Percentiles rank a stretch among this genome's conserved stretches.
Conservation (phyloP, 1,140 invertebrate species). For the Dysdera silvatica region DNA sequence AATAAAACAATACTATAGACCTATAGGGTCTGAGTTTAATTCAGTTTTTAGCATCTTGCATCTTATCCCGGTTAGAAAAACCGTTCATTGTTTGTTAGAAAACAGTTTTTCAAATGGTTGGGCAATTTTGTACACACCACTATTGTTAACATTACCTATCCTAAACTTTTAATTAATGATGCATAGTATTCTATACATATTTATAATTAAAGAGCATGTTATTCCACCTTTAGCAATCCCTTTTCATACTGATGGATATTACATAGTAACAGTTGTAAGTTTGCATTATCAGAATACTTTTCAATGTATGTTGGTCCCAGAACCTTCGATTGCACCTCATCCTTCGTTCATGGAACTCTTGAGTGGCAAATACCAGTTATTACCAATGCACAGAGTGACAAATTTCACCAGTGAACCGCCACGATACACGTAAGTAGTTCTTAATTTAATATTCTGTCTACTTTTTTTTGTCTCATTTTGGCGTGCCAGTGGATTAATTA, state of each 20-base stretch:
- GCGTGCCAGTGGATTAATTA: too few species aligned
- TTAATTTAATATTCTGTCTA: not conserved
- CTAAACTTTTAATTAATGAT: not conserved
- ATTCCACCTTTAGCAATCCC: slow-evolving; percentile 11
- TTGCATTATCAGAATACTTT: slow-evolving; percentile 18
- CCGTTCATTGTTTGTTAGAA: too few species aligned
- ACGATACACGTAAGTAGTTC: slow-evolving; percentile 18
- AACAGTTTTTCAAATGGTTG: not conserved
- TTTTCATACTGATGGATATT: slow-evolving; percentile 17
- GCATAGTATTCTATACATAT: not conserved
- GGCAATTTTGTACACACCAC: not conserved
- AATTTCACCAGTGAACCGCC: slow-evolving; percentile 12
- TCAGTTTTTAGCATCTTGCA: too few species aligned
- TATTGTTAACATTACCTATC: not conserved
- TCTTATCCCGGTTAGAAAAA: too few species aligned
- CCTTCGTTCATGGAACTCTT: slow-evolving; percentile 13
- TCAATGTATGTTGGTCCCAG: slow-evolving; percentile 18
- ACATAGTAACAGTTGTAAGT: slow-evolving; percentile 21
- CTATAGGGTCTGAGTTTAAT: too few species aligned
- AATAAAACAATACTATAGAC: too few species aligned
- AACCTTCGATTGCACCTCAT: slow-evolving; percentile 20
- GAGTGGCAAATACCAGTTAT: slow-evolving; percentile 5
- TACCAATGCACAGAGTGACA: not conserved
- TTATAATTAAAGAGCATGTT: not conserved
- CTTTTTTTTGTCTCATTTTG: too few species aligned